Evolutionary conservation across 2,797 vertebrate genomes (phyloP), one percentile per base, ranked within the genome.

Genomic region (Eulemur coronatus): DNA sequence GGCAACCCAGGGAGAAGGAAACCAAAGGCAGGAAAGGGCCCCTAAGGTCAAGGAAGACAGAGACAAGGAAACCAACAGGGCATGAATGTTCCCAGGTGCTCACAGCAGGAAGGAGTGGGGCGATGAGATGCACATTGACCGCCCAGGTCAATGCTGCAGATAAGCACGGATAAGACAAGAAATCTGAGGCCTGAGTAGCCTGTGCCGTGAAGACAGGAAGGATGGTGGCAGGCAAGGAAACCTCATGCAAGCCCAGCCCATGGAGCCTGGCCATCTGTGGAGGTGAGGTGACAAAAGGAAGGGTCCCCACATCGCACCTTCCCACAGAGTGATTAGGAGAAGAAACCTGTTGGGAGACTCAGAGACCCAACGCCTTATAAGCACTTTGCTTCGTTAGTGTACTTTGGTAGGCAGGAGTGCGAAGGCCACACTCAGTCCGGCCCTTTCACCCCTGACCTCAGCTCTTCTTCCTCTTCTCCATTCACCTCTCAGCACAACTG

Each of bases 41-140:
- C 86, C 20, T 72, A 3, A 55, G 63, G 80, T 65, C 20, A n/a
- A 80, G 48, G 14, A 94, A 76, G 55, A 48, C 41, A 82, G 92
- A 90, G 88, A 79, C 89, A 73, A 96, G 82, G 63, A 78, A 69
- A n/a, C 46, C 48, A 38, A 50, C 26, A 46, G n/a, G 41, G 41
- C 30, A 11, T 1, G 7, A 30, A 15, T 59, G 33, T 35, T 76
- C 28, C 57, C 43, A 41, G 52, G 67, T 72, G n/a, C 72, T 50
- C 28, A 13, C 2, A 20, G 61, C 20, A 12, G 59, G 26, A 90
- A 67, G 69, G 52, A 63, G 28, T 11, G 20, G 76, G 75, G 12
- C 69, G 43, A 12, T 22, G 57, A 22, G 43, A 61, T 24, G 33
- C 59, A 69, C 38, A 4, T 1, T 59, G n/a, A 91, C 52, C 59